A percentile compares a stretch with the other conserved stretches of the same genome.
These are phyloP conservation scores for Tribolium castaneum DNA, from an alignment of 1,140 invertebrate species.

Conservation along the genomic window DNA sequence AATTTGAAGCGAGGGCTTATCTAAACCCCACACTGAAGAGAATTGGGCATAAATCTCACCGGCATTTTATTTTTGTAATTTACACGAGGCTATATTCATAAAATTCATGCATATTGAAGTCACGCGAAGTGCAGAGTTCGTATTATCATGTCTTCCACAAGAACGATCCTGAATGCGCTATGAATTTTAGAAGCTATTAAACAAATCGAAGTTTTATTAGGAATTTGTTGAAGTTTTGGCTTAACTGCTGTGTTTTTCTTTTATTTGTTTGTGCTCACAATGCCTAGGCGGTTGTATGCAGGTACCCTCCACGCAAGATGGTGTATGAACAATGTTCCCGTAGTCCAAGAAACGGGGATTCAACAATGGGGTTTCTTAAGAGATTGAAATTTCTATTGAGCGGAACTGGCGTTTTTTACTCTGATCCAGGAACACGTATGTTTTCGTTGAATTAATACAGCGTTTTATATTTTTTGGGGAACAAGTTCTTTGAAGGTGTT, in stretches of 20 bases:
- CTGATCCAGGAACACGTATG: background rate
- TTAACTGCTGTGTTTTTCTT: slow-evolving; percentile 37
- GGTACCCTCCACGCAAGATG: slow-evolving; percentile 17
- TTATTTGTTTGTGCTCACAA: slow-evolving; percentile 14
- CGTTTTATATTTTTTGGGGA: background rate
- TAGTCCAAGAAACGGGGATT: slow-evolving; percentile 1
- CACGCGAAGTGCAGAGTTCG: slow-evolving; percentile 48
- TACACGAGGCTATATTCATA: slow-evolving; percentile 46
- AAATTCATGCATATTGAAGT: slow-evolving; percentile 55
- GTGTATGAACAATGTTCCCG: slow-evolving; percentile 22
- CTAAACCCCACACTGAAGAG: slow-evolving; percentile 2
- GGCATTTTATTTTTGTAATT: slow-evolving; percentile 48
- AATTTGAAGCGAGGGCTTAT: background rate
- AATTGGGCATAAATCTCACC: slow-evolving; percentile 31
- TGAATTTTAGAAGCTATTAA: slow-evolving; percentile 49
- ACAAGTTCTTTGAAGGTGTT: background rate
- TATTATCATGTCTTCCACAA: slow-evolving; percentile 55
- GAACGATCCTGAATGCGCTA: slow-evolving; percentile 48
- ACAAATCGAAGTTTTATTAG: slow-evolving; percentile 55
- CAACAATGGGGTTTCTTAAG: slow-evolving; percentile 11
- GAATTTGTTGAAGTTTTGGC: slow-evolving; percentile 37
- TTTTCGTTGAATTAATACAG: background rate
- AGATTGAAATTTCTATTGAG: slow-evolving; percentile 23
- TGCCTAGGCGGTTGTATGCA: background rate
- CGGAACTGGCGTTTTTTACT: background rate